Conservation (phyloP, 2,113 vertebrate species). For the Saguinus imperator region DNA sequence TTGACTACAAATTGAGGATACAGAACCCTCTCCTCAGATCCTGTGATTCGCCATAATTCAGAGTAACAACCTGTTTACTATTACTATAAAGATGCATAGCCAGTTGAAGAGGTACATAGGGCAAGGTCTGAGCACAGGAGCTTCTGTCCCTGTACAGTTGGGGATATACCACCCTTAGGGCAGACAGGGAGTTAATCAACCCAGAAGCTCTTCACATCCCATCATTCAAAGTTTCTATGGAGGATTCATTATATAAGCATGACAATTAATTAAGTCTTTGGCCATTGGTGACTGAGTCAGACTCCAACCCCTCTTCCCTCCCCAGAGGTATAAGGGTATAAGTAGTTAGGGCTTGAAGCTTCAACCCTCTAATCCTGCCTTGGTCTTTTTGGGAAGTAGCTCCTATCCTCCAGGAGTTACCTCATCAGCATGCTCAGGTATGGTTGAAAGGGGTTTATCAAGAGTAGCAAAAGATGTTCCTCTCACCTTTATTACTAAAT, state of each 20-base stretch:
- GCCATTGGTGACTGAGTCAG: neutral
- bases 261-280: neutral
- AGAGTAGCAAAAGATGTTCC: neutral
- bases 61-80: neutral
- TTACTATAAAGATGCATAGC: neutral
- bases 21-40: neutral
- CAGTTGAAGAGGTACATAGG: neutral
- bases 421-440: too few species aligned
- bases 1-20: neutral
- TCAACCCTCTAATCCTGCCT: too few species aligned
- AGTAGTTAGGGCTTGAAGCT: too few species aligned
- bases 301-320: neutral
- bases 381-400: neutral
- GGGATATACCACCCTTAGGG: neutral
- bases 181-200: too few species aligned
- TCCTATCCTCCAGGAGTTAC: neutral
- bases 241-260: neutral
- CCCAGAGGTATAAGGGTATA: too few species aligned
- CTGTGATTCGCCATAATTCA: neutral
- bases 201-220: neutral
- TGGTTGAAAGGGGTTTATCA: neutral
- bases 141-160: neutral
- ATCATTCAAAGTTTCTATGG: neutral
- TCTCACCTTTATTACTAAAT: too few species aligned
- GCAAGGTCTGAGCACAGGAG: neutral